Evolutionary conservation across 1,140 invertebrate genomes (phyloP).

Genomic region (Tetramorium alpestre): DNA sequence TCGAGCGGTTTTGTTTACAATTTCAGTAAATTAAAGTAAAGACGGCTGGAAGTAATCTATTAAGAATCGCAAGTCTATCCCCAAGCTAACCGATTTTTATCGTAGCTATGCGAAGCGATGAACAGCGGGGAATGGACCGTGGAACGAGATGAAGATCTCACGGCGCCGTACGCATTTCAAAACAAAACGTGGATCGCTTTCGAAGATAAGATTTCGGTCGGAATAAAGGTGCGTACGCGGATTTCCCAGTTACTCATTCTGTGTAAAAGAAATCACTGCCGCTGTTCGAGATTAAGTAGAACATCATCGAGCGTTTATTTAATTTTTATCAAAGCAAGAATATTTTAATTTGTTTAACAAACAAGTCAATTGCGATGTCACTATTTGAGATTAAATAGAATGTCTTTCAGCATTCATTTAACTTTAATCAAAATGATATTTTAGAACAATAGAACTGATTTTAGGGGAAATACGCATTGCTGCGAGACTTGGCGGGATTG

Average conservation of each 20-base stretch:
- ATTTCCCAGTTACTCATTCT: background rate
- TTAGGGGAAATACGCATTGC: conserved; percentile 87
- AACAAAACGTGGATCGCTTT: conserved; percentile 92
- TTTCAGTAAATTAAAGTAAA: background rate
- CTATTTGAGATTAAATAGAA: background rate
- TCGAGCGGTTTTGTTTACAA: background rate
- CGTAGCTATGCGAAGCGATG: conserved; percentile 88
- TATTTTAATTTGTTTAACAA: background rate
- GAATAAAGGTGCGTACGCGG: conserved; percentile 89
- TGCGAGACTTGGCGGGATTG: conserved; percentile 87
- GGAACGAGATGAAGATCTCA: conserved; percentile 92
- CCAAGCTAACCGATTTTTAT: background rate
- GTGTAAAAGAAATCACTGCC: background rate
- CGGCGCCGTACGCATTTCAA: conserved; percentile 91
- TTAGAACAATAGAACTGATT: conserved; percentile 20
- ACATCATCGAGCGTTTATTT: background rate
- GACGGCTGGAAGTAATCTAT: too few species aligned
- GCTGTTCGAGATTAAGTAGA: background rate
- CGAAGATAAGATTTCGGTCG: conserved; percentile 90
- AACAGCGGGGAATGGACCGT: conserved; percentile 89
- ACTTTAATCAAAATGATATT: background rate
- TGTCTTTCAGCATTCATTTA: background rate
- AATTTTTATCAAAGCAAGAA: background rate
- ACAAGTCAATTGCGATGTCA: background rate
- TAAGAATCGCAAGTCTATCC: background rate